A percentile compares a stretch with the other conserved stretches of the same genome.
Conservation (phyloP, 2,797 vertebrate genomes). For the Acanthurus leucopareius region DNA sequence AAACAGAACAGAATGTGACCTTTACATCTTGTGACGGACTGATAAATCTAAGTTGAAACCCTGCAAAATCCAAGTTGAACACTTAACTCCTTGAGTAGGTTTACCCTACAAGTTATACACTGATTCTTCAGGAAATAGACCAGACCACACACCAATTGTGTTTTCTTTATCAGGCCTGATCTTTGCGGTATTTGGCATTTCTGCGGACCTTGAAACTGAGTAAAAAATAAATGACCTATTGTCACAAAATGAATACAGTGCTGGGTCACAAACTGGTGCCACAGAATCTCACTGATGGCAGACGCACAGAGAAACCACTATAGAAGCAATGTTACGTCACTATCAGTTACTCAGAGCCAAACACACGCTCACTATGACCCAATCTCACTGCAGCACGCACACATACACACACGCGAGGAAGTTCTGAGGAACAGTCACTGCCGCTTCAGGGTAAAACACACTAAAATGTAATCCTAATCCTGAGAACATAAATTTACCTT, state of each 20-base stretch:
- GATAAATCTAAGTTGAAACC: background rate
- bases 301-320: constrained; percentile 83
- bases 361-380: constrained; percentile 58
- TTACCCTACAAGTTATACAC: background rate
- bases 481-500: background rate
- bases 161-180: constrained; percentile 31
- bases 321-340: constrained; percentile 80
- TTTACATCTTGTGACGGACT: background rate
- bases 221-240: constrained; percentile 74
- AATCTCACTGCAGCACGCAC: constrained; percentile 41
- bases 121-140: constrained; percentile 39
- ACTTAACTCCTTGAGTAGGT: background rate
- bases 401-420: constrained; percentile 24
- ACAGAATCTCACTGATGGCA: constrained; percentile 68
- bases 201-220: constrained; percentile 59
- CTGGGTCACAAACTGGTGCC: constrained; percentile 79
- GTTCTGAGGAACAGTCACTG: constrained; percentile 32
- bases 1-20: constrained; percentile 20
- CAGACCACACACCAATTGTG: background rate
- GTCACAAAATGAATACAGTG: constrained; percentile 71
- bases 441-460: background rate
- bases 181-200: constrained; percentile 36
- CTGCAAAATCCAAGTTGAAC: background rate
- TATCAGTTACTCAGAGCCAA: constrained; percentile 59
- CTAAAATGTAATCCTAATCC: constrained; percentile 9